phyloP scores from a whole-genome alignment of 2,888 invertebrate species.

The Thysanoteuthis rhombus region DNA sequence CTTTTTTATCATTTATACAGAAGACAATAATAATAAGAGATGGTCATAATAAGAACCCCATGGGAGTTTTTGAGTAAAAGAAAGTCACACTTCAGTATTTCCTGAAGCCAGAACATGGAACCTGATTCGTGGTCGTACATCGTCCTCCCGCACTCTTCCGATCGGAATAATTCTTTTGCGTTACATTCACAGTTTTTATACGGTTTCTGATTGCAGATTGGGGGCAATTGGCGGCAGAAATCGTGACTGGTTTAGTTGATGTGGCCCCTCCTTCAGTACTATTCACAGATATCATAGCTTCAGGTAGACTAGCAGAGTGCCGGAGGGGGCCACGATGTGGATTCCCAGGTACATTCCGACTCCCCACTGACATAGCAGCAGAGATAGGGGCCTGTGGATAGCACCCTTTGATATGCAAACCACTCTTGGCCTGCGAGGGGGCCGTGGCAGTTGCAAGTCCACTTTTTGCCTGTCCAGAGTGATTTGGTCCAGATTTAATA shows the following conservation, averaged over 20 bases:
- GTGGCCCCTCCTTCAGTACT: background rate
- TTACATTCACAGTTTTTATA: background rate
- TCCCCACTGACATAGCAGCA: background rate
- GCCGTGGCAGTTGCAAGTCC: background rate
- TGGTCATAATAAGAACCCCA: background rate
- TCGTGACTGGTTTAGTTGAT: background rate
- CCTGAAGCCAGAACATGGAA: background rate
- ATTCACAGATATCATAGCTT: background rate
- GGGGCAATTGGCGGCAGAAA: background rate
- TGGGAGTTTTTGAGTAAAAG: background rate
- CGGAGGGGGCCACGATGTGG: background rate
- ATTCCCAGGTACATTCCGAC: background rate
- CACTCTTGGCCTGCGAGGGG: background rate
- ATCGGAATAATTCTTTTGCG: background rate
- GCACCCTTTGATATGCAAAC: background rate
- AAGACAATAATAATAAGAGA: no score
- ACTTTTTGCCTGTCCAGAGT: background rate
- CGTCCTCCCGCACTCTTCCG: background rate
- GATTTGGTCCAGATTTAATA: background rate
- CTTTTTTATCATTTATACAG: no score
- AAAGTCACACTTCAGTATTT: constrained; percentile 26
- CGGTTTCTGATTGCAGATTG: background rate
- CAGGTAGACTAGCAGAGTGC: background rate
- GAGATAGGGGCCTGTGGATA: background rate
- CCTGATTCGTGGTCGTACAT: background rate